These are phyloP conservation scores for Menidia beryllina DNA, from an alignment of 2,113 vertebrate genomes.

Conservation along the genomic window DNA sequence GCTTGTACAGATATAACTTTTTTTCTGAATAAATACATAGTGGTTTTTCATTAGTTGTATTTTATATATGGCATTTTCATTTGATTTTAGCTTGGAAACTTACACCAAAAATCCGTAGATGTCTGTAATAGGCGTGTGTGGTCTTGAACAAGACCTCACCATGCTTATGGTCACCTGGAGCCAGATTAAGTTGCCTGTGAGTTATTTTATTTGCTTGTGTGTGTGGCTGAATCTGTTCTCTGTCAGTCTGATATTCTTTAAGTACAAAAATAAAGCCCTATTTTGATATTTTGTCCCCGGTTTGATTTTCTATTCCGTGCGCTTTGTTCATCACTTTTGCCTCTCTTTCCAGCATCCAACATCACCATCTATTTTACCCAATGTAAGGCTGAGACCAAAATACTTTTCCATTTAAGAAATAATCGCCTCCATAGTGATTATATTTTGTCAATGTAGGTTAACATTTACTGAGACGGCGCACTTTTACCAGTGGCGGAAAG, in stretches of 20 bases:
- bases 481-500: no score
- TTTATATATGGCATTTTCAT: background rate
- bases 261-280: constrained; percentile 28
- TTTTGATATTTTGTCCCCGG: constrained; percentile 23
- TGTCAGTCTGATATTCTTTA: background rate
- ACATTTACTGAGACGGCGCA: background rate
- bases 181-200: background rate
- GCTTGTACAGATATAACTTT: background rate
- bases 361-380: no score
- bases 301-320: background rate
- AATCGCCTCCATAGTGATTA: background rate
- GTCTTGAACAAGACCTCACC: background rate
- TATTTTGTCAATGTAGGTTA: background rate
- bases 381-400: no score
- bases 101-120: background rate
- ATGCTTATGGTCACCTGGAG: background rate
- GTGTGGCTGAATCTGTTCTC: accelerated
- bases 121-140: background rate
- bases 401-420: background rate
- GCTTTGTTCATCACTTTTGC: background rate
- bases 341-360: background rate
- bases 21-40: constrained; percentile 11
- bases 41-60: constrained; percentile 1
- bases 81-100: background rate
- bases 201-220: background rate